Conservation (phyloP, 2,113 vertebrate genomes). For the Festucalex cinctus region DNA sequence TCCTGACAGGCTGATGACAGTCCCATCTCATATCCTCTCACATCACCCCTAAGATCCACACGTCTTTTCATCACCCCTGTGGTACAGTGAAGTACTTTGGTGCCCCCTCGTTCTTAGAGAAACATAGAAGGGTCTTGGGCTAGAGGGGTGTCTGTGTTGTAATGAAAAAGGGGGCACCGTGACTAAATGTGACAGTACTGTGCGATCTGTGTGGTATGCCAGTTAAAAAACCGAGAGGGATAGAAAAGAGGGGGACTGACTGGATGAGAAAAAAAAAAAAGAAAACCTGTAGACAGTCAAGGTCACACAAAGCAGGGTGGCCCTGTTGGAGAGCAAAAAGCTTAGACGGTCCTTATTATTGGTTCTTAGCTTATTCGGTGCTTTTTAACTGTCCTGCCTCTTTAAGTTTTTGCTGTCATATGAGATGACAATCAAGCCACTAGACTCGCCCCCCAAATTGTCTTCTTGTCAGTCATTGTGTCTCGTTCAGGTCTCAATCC, state of each 20-base stretch:
- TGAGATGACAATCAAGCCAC: not conserved
- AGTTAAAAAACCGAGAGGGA: constrained; percentile 52
- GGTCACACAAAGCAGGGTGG: constrained; percentile 73
- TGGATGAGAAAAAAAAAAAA: constrained; percentile 47
- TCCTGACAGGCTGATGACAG: constrained; percentile 60
- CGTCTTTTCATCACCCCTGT: constrained; percentile 49
- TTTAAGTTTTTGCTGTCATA: constrained; percentile 13
- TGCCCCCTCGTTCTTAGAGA: constrained; percentile 34
- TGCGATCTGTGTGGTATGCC: constrained; percentile 73
- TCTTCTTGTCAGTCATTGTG: constrained; percentile 37
- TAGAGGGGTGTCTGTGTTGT: constrained; percentile 58
- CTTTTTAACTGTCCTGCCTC: constrained; percentile 1
- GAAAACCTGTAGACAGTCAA: constrained; percentile 69
- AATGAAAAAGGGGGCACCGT: constrained; percentile 63
- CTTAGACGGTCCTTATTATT: constrained; percentile 49
- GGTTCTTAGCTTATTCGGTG: constrained; percentile 14
- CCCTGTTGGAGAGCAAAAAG: constrained; percentile 58
- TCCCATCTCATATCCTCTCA: constrained; percentile 52
- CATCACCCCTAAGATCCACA: constrained; percentile 51
- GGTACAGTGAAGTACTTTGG: constrained; percentile 53
- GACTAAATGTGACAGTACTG: constrained; percentile 73
- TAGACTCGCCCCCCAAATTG: not conserved
- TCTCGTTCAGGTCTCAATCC: constrained; percentile 45
- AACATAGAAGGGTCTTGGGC: constrained; percentile 38
- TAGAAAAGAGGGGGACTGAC: constrained; percentile 56